Base-by-base conservation (phyloP, 2,113 vertebrate genomes). In the Heteronetta atricapilla region DNA sequence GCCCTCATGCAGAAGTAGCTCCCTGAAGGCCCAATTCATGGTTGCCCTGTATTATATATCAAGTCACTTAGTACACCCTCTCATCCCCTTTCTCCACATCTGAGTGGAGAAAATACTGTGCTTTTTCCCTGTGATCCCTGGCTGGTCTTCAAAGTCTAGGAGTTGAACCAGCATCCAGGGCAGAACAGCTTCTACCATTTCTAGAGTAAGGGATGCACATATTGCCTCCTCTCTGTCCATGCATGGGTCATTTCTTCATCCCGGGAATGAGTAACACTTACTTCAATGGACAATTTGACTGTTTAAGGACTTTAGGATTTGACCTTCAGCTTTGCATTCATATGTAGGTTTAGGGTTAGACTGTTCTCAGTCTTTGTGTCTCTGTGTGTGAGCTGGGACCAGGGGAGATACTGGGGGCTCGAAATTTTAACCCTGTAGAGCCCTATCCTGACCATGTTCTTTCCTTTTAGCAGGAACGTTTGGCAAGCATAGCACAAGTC, bases 1-100 rank as follows among this genome's bases (percentile, higher is more conserved):
- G 82, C 26, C 34, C 40, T 94, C 56, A 81, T 59, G 64, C 72
- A 86, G 94, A 92, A 95, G 68, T 77, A 95, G 64, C 52, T 93
- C 38, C 68, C 74, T 86, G 73, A 91, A 85, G 53, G 42, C 33
- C 18, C 13, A 75, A 17, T 67, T 80, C 23, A 38, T 68, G 33
- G 18, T 53, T 95, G 78, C 8, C 46, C 22, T 48, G 76, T 93
- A 68, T 59, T 81, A 63, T 91, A 89, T 33, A 46, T 72, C 69
- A 85, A 75, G 26, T 88, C 76, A 75, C 26, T 86, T 88, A 80
- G 7, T 31, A 70, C 59, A 70, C 8, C 28, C 13, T 82, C 42
- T 74, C 40, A 89, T 82, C 21, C 6, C 7, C 86, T 67, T 23
- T 66, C 42, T 77, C 22, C 36, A 82, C 69, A 55, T 44, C 31